Conservation (phyloP, 2,797 vertebrate species). For the Limnodromus scolopaceus region DNA sequence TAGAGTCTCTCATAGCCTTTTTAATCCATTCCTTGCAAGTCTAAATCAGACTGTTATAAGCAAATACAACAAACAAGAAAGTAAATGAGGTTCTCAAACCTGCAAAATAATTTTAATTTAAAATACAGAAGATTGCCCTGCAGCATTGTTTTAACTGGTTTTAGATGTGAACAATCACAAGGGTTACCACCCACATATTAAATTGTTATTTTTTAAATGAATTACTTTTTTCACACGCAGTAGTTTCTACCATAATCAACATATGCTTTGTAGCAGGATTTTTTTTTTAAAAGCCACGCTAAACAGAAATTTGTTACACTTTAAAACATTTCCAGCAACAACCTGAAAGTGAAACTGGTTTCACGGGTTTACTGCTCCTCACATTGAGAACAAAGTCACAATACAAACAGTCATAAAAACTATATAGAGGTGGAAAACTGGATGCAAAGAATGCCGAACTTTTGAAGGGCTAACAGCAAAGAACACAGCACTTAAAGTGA, state of each 20-base stretch:
- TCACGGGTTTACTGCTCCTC: not conserved
- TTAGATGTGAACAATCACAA: not conserved
- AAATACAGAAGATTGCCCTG: not conserved
- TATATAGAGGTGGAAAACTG: rapidly evolving
- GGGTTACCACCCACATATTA: not conserved
- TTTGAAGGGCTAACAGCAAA: not conserved
- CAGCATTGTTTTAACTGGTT: not conserved
- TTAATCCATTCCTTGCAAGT: not conserved
- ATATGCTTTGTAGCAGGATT: not conserved
- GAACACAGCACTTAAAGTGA: not conserved
- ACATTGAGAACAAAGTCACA: not conserved
- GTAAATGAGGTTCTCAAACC: not conserved
- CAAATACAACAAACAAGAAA: not conserved
- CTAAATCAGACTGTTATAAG: not conserved
- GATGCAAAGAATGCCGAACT: not conserved
- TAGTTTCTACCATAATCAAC: not conserved
- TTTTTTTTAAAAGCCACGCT: not conserved
- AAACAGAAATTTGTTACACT: not conserved
- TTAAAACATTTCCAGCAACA: not conserved
- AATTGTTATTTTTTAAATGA: not conserved
- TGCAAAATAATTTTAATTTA: not conserved
- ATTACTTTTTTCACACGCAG: not conserved
- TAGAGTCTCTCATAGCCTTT: not conserved
- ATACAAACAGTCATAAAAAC: not conserved
- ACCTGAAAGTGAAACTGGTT: conserved; percentile 29